A percentile compares a stretch with the other conserved stretches of the same genome.
Conservation (phyloP, 2,113 vertebrate genomes). For the Bombycilla garrulus region DNA sequence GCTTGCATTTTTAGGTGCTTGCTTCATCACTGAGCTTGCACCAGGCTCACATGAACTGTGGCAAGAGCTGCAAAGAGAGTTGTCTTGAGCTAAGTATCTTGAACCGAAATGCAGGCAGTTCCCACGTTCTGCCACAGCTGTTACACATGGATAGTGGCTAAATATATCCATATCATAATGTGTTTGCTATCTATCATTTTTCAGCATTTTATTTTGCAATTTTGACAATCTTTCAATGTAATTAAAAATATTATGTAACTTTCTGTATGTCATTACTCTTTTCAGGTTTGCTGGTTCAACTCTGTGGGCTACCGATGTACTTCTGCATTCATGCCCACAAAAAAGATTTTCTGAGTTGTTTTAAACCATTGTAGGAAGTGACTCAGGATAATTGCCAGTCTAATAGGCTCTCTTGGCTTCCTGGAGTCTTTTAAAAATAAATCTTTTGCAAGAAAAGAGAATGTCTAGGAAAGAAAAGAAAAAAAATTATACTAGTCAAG, state of each 20-base stretch:
- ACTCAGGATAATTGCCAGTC: constrained; percentile 42
- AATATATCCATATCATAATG: background rate
- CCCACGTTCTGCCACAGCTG: background rate
- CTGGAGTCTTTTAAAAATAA: constrained; percentile 54
- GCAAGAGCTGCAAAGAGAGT: background rate
- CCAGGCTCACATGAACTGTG: background rate
- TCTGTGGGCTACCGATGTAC: background rate
- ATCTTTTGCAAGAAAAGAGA: constrained; percentile 5
- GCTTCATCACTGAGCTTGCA: background rate
- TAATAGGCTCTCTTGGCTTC: background rate
- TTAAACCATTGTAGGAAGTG: constrained; percentile 33
- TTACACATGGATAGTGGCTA: background rate
- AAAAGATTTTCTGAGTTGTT: constrained; percentile 20
- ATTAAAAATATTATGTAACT: background rate
- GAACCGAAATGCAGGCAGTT: background rate
- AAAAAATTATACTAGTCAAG: background rate
- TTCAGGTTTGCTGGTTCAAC: background rate
- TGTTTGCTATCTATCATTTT: background rate
- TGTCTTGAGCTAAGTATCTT: background rate
- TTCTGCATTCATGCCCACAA: background rate
- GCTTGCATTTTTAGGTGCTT: background rate
- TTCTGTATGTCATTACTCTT: background rate
- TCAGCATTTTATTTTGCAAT: background rate
- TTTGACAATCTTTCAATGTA: background rate
- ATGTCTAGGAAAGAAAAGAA: background rate